Evolutionary conservation across 1,140 invertebrate species (phyloP).

Genomic region (Penaeus vannamei): DNA sequence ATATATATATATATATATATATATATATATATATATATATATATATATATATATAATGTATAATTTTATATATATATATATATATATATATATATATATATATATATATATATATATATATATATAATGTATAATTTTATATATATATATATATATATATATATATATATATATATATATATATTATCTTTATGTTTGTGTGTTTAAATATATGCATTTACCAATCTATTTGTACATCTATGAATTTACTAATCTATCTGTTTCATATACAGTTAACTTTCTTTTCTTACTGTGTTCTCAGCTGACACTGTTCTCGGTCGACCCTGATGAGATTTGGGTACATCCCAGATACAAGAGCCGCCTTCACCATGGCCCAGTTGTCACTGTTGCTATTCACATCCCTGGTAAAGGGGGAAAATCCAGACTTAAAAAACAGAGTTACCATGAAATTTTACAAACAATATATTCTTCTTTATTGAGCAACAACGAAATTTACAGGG

Average conservation of each 20-base stretch:
- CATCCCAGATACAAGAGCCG: constrained; percentile 86
- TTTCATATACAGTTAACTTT: neutral
- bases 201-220: neutral
- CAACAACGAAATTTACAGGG: too few relatives aligned
- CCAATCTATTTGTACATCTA: neutral
- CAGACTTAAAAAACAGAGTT: neutral
- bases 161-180: too few relatives aligned
- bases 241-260: neutral
- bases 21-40: too few relatives aligned
- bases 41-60: too few relatives aligned
- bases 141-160: too few relatives aligned
- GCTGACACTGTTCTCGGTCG: constrained; percentile 75
- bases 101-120: too few relatives aligned
- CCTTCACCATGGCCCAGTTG: constrained; percentile 94
- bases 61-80: too few relatives aligned
- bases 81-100: too few relatives aligned
- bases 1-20: too few relatives aligned
- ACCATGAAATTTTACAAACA: neutral
- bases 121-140: too few relatives aligned
- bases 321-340: constrained; percentile 89
- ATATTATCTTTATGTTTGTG: neutral
- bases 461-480: too few relatives aligned
- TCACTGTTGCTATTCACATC: constrained; percentile 88
- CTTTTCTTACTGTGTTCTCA: constrained; percentile 77
- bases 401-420: constrained; percentile 33